Conservation (phyloP, 2,113 vertebrate genomes). For the Clarias macrocephalus region DNA sequence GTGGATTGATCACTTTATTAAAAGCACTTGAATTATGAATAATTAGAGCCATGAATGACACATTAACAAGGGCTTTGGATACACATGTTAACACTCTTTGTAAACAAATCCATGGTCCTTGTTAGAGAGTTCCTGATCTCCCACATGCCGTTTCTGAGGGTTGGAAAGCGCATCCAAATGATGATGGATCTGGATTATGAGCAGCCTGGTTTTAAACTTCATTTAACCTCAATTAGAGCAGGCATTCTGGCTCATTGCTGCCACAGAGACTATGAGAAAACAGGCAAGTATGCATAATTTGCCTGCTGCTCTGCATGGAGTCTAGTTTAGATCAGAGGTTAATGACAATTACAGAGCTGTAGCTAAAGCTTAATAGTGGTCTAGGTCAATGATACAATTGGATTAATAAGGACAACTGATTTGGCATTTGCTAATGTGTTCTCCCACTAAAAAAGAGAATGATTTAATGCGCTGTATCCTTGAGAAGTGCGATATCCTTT, state of each 20-base stretch:
- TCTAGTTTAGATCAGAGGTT: constrained; percentile 28
- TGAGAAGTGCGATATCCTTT: not conserved
- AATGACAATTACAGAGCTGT: constrained; percentile 22
- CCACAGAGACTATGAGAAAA: constrained; percentile 38
- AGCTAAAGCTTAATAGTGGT: constrained; percentile 7
- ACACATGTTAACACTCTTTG: constrained; percentile 28
- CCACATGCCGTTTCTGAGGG: not conserved
- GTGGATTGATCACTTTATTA: constrained; percentile 53
- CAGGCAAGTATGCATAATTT: constrained; percentile 25
- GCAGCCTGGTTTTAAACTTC: constrained; percentile 38
- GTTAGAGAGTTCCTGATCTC: constrained; percentile 42
- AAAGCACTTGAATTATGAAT: constrained; percentile 50
- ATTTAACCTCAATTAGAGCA: constrained; percentile 52
- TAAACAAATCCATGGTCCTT: constrained; percentile 38
- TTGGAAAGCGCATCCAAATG: constrained; percentile 15
- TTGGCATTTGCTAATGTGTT: not conserved
- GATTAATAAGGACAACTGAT: not conserved
- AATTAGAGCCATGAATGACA: constrained; percentile 45
- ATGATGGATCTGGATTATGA: constrained; percentile 8
- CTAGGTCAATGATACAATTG: not conserved
- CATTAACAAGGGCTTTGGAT: constrained; percentile 34
- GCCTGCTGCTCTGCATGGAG: not conserved
- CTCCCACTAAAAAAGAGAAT: not conserved
- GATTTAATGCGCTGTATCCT: not conserved
- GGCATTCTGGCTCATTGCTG: constrained; percentile 43